Percentiles rank a stretch among this genome's conserved stretches.
phyloP scores from a whole-genome alignment of 2,888 invertebrate species.

The Crioceris asparagi region DNA sequence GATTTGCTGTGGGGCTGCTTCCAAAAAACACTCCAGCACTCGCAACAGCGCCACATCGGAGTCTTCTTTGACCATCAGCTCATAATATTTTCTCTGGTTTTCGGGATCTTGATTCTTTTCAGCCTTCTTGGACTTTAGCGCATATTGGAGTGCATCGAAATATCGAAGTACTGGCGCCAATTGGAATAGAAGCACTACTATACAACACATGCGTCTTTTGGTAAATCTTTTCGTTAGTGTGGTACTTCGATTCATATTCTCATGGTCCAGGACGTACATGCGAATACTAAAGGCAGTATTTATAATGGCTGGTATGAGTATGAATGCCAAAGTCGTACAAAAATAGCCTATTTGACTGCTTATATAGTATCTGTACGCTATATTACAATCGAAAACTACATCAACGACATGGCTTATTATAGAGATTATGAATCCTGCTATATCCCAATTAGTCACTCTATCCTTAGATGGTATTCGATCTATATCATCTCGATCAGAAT shows the following conservation, averaged over 20 bases:
- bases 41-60: slow-evolving; percentile 67
- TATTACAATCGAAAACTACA: slow-evolving; percentile 56
- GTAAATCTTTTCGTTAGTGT: slow-evolving; percentile 48
- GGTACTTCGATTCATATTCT: slow-evolving; percentile 42
- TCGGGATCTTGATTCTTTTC: slow-evolving; percentile 45
- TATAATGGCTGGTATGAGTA: slow-evolving; percentile 62
- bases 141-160: slow-evolving; percentile 52
- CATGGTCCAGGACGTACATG: slow-evolving; percentile 54
- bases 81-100: slow-evolving; percentile 55
- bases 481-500: slow-evolving; percentile 43
- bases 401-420: slow-evolving; percentile 60
- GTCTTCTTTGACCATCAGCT: slow-evolving; percentile 67
- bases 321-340: slow-evolving; percentile 57
- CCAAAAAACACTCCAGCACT: slow-evolving; percentile 70
- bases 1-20: slow-evolving; percentile 72
- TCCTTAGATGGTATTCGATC: slow-evolving; percentile 51
- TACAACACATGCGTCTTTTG: slow-evolving; percentile 46
- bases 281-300: slow-evolving; percentile 63
- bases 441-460: slow-evolving; percentile 48
- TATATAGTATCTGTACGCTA: slow-evolving; percentile 52
- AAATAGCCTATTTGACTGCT: slow-evolving; percentile 49
- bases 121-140: slow-evolving; percentile 53
- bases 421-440: slow-evolving; percentile 53
- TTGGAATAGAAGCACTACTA: slow-evolving; percentile 55
- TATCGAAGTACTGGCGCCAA: slow-evolving; percentile 64